phyloP scores from a whole-genome alignment of 2,888 invertebrate genomes.

The Zygogramma bicolorata region DNA sequence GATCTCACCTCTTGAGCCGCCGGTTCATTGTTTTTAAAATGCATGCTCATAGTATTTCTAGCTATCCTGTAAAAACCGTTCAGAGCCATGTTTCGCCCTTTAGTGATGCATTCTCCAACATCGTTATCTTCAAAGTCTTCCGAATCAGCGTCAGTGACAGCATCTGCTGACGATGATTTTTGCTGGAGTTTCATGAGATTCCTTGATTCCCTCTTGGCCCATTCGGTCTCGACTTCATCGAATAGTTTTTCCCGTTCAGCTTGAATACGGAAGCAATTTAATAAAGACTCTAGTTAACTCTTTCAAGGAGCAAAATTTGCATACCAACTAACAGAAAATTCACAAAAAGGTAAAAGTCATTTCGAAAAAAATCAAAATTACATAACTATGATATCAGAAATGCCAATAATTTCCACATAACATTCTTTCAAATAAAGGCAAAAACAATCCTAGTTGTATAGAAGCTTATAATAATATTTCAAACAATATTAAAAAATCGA shows the following conservation, averaged over 20 bases:
- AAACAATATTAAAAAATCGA: too few relatives aligned
- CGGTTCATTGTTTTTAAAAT: constrained; percentile 79
- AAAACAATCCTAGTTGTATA: neutral
- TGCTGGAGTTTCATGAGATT: constrained; percentile 55
- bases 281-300: too few relatives aligned
- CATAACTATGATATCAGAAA: too few relatives aligned
- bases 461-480: too few relatives aligned
- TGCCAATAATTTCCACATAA: too few relatives aligned
- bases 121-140: constrained; percentile 68
- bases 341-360: too few relatives aligned
- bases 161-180: constrained; percentile 59
- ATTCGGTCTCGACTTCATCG: constrained; percentile 79
- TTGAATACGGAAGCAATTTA: too few relatives aligned
- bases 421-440: too few relatives aligned
- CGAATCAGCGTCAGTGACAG: constrained; percentile 62
- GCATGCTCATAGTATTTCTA: constrained; percentile 84
- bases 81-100: constrained; percentile 84
- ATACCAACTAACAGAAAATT: too few relatives aligned
- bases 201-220: constrained; percentile 76
- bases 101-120: constrained; percentile 83
- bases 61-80: constrained; percentile 85
- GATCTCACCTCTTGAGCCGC: constrained; percentile 74
- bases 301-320: too few relatives aligned
- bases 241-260: constrained; percentile 82
- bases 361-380: too few relatives aligned